Evolutionary conservation across 1,140 invertebrate species (phyloP).

Genomic region (Ceratina calcarata): DNA sequence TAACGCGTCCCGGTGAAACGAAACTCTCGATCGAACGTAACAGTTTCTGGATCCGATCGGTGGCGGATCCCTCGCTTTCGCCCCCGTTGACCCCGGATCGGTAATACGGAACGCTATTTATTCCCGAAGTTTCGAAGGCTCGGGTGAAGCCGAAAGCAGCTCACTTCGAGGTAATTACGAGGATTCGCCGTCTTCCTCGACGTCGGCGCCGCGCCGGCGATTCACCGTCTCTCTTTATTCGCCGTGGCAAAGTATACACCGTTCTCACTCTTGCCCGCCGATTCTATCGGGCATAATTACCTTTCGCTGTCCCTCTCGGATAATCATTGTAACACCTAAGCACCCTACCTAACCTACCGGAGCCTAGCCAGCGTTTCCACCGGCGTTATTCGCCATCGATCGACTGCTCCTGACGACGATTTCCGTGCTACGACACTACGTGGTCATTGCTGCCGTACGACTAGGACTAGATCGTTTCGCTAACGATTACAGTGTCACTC

Average conservation of each 20-base stretch:
- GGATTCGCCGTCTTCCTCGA: constrained; percentile 69
- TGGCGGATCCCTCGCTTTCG: constrained; percentile 44
- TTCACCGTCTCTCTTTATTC: constrained; percentile 67
- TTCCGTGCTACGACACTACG: constrained; percentile 63
- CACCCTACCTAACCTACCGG: constrained; percentile 78
- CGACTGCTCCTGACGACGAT: constrained; percentile 65
- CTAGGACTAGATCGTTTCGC: constrained; percentile 63
- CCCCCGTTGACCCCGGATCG: constrained; percentile 73
- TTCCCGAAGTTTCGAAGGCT: constrained; percentile 79
- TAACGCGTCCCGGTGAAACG: constrained; percentile 31
- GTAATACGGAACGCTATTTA: constrained; percentile 78
- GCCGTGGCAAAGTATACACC: constrained; percentile 74
- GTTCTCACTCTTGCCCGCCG: constrained; percentile 72
- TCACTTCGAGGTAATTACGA: constrained; percentile 80
- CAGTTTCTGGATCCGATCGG: constrained; percentile 38
- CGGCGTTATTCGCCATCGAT: constrained; percentile 73
- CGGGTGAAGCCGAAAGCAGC: constrained; percentile 77
- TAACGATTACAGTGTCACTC: constrained; percentile 64
- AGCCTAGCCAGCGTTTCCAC: constrained; percentile 76
- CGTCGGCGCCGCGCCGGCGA: constrained; percentile 44
- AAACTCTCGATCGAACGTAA: constrained; percentile 42
- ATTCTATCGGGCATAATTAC: constrained; percentile 80
- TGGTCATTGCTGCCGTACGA: constrained; percentile 61
- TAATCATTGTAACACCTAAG: constrained; percentile 81
- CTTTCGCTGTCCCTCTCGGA: constrained; percentile 80